phyloP scores from a whole-genome alignment of 2,888 invertebrate species.

The Agapetus fuscipes region DNA sequence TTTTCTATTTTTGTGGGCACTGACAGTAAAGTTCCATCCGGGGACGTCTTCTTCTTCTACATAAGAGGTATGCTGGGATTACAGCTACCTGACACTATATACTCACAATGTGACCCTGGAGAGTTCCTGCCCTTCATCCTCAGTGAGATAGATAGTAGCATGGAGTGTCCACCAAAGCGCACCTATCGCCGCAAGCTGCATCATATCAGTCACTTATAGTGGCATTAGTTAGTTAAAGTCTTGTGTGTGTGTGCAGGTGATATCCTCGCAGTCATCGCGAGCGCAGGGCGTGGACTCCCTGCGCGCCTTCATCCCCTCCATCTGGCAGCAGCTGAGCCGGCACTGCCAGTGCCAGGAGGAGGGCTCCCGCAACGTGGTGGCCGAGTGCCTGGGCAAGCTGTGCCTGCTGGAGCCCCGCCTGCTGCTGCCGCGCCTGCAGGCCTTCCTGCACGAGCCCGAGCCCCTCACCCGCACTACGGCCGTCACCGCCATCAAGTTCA shows the following conservation, averaged over 20 bases:
- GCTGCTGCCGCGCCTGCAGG: constrained; percentile 79
- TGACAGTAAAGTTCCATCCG: no score
- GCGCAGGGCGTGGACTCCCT: constrained; percentile 65
- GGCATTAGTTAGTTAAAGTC: no score
- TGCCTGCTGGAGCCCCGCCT: constrained; percentile 86
- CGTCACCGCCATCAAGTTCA: constrained; percentile 96
- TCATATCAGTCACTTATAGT: no score
- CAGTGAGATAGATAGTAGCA: no score
- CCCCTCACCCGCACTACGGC: constrained; percentile 90
- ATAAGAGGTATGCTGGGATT: no score
- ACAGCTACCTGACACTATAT: no score
- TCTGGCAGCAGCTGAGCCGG: constrained; percentile 87
- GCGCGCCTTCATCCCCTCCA: constrained; percentile 73
- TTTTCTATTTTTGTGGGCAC: no score
- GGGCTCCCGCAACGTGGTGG: constrained; percentile 94
- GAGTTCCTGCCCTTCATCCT: no score
- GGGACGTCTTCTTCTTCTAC: no score
- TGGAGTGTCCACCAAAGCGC: no score
- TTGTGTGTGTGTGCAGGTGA: constrained; percentile 54
- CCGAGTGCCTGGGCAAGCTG: constrained; percentile 95
- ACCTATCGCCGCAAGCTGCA: no score
- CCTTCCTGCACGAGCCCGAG: constrained; percentile 69
- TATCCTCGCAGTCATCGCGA: constrained; percentile 71
- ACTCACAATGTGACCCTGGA: no score
- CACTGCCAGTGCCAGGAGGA: constrained; percentile 97